Conservation (phyloP, 2,113 vertebrate genomes). For the Macrotus californicus region DNA sequence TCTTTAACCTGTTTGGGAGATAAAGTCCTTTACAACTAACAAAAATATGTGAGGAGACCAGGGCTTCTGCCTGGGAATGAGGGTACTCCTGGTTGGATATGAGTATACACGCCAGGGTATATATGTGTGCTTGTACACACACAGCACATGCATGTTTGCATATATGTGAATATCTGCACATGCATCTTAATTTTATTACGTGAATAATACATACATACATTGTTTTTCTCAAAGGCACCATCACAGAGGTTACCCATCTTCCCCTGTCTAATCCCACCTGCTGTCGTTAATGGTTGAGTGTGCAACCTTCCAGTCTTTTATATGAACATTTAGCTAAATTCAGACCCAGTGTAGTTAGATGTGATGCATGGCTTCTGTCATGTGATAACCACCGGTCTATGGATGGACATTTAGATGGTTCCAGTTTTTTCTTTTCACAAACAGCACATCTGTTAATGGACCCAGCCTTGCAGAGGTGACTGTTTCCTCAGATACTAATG, state of each 20-base stretch:
- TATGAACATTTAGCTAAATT: neutral
- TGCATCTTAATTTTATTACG: neutral
- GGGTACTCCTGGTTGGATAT: neutral
- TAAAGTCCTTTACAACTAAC: neutral
- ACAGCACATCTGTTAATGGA: too few relatives aligned
- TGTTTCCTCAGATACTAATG: neutral
- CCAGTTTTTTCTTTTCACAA: neutral
- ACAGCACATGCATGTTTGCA: neutral
- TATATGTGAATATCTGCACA: neutral
- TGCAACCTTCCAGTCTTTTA: neutral
- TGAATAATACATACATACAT: neutral
- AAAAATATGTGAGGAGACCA: neutral
- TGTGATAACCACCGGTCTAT: neutral
- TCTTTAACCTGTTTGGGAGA: neutral
- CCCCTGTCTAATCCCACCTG: neutral
- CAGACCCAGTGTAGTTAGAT: neutral
- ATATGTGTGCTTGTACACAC: neutral
- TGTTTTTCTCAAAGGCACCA: neutral
- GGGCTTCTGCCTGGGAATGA: neutral
- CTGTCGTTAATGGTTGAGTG: neutral
- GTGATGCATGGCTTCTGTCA: neutral
- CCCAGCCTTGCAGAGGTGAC: neutral
- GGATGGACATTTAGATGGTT: neutral
- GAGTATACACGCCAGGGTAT: neutral
- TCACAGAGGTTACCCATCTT: neutral